phyloP scores from a whole-genome alignment of 2,113 vertebrate genomes.

The Quiscalus mexicanus region DNA sequence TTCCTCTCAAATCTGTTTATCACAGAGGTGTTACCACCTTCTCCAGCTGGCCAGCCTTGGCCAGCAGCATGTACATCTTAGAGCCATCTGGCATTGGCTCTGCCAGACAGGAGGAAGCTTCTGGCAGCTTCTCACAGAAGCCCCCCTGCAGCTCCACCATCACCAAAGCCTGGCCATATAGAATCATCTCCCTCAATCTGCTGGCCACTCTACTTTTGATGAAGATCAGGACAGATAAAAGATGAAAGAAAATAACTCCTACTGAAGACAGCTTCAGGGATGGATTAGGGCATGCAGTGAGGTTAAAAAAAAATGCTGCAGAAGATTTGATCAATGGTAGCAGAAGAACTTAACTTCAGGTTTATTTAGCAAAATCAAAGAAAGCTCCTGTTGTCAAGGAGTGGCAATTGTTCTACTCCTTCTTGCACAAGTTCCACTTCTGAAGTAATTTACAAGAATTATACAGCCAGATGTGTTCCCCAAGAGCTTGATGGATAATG shows the following conservation, averaged over 20 bases:
- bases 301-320: no score
- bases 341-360: neutral
- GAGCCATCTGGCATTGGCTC: neutral
- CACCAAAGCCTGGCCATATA: neutral
- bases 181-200: neutral
- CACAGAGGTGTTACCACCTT: neutral
- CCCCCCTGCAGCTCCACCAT: neutral
- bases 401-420: neutral
- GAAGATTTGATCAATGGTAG: neutral
- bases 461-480: neutral
- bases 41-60: neutral
- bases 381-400: neutral
- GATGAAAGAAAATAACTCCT: neutral
- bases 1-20: neutral
- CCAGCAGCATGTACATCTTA: neutral
- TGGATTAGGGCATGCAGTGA: neutral
- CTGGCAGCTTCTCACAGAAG: no score
- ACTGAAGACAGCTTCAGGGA: neutral
- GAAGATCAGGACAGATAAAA: neutral
- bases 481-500: neutral
- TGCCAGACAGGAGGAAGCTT: no score
- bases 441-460: neutral
- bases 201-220: neutral
- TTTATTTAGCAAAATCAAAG: neutral
- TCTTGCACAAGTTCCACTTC: neutral